These are phyloP conservation scores for Acleris sparsana DNA, from an alignment of 2,888 invertebrate genomes.

Conservation along the genomic window DNA sequence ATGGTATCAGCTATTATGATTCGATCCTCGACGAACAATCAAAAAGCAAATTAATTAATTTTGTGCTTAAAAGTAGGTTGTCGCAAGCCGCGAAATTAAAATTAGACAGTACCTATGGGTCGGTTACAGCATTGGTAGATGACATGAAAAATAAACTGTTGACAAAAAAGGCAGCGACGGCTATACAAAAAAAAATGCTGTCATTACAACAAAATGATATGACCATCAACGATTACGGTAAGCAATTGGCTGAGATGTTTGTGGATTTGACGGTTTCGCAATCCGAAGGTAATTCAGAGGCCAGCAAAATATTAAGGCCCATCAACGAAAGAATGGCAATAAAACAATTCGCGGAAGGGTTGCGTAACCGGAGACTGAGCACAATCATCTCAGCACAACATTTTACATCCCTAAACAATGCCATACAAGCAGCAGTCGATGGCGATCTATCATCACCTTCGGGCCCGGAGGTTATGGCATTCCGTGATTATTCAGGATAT, in stretches of 20 bases:
- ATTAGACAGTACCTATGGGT: no score
- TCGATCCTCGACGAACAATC: background rate
- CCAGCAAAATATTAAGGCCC: constrained; percentile 4
- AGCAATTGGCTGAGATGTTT: constrained; percentile 26
- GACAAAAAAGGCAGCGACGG: background rate
- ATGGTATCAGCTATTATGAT: background rate
- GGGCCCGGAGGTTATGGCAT: background rate
- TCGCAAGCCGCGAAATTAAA: background rate
- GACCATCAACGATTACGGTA: constrained; percentile 20
- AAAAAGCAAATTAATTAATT: background rate
- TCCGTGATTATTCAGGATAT: constrained; percentile 1
- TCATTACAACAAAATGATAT: constrained; percentile 13
- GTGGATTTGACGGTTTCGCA: constrained; percentile 30
- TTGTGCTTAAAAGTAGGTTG: background rate
- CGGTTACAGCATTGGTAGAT: background rate
- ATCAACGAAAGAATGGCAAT: no score
- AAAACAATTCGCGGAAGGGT: no score
- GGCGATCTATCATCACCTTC: background rate
- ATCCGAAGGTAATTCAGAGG: constrained; percentile 14
- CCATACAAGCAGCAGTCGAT: no score
- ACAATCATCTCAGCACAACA: no score
- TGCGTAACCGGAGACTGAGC: no score
- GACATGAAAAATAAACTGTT: background rate
- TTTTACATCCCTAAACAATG: no score
- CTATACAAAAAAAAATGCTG: constrained; percentile 22